Base-by-base conservation (phyloP, 2,888 invertebrate species). In the Linnaemya tessellans region DNA sequence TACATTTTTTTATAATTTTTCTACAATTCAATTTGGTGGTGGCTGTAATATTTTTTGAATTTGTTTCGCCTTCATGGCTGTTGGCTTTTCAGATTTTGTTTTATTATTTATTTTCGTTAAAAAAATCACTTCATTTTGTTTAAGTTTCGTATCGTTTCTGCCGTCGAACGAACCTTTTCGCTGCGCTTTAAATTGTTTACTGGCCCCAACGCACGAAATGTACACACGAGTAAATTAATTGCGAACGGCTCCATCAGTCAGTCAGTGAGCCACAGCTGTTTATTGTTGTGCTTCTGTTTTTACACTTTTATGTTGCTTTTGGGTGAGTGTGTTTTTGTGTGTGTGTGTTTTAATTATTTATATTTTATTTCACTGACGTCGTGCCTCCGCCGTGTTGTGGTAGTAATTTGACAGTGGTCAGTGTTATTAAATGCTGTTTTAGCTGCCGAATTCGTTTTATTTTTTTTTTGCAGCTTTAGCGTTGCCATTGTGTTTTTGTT, bases 171-270 rank as follows among this genome's bases (percentile, higher is more conserved):
- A 88, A 90, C 89, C 89, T 90, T 88, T 88, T 87, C 89, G 89
- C 87, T 89, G 88, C 88, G 90, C 88, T 89, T 88, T 80, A 73
- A 86, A 88, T 87, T 89, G 89, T 88, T 89, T 88, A 90, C 90
- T 91, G 91, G 65, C 68, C 56, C 49, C 77, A 78, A 80, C 78
- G 75, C 85, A 74, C 82, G 75, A 64, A 64, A 86, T 87, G 87
- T 88, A 87, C 87, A 88, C 84, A 68, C 68, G 64, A 70, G 18
- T 73, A 64, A 64, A 64, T 49, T 58, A 30, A 54, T 79, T 70
- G 38, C 51, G 62, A 68, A 25, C 49, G 49, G 56, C 46, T 71
- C 49, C 70, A 73, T 10, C 43, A 38, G 68, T 51, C 46, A 30
- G 65, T n/a, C 49, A 35, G n/a, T n/a, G n/a, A n/a, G 68, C 65